These are phyloP conservation scores for Hylomyscus alleni DNA, from an alignment of 2,797 vertebrate species.

Conservation along the genomic window DNA sequence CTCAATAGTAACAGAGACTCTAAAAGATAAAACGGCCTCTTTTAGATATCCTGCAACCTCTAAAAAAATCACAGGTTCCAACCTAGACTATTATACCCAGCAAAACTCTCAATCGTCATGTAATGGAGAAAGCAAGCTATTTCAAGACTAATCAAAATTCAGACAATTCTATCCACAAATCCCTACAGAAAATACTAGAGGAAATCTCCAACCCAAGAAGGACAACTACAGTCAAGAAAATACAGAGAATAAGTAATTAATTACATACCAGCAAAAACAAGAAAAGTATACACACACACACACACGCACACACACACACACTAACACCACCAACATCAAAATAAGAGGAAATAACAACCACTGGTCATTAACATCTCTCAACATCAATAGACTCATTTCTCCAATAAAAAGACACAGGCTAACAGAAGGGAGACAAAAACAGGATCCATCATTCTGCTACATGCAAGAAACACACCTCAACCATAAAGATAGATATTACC, in stretches of 20 bases:
- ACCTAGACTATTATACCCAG: too few species aligned
- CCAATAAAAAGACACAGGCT: not conserved
- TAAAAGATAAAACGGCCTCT: not conserved
- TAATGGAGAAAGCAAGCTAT: not conserved
- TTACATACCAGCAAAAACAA: not conserved
- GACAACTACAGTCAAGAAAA: not conserved
- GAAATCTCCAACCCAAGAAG: not conserved
- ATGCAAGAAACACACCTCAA: not conserved
- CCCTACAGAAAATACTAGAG: not conserved
- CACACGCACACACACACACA: not conserved
- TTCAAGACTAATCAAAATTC: not conserved
- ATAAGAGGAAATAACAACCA: not conserved
- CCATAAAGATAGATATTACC: not conserved
- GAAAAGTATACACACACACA: not conserved
- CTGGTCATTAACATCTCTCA: not conserved
- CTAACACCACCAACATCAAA: not conserved
- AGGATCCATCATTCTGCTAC: not conserved
- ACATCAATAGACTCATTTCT: not conserved
- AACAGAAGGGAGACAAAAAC: not conserved
- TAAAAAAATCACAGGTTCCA: too few species aligned
- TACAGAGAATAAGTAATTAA: not conserved
- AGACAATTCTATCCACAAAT: not conserved
- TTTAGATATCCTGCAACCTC: not conserved
- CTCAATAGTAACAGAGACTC: not conserved
- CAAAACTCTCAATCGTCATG: too few species aligned